phyloP scores from a whole-genome alignment of 2,113 vertebrate genomes.

The Sarotherodon lohbergeri region DNA sequence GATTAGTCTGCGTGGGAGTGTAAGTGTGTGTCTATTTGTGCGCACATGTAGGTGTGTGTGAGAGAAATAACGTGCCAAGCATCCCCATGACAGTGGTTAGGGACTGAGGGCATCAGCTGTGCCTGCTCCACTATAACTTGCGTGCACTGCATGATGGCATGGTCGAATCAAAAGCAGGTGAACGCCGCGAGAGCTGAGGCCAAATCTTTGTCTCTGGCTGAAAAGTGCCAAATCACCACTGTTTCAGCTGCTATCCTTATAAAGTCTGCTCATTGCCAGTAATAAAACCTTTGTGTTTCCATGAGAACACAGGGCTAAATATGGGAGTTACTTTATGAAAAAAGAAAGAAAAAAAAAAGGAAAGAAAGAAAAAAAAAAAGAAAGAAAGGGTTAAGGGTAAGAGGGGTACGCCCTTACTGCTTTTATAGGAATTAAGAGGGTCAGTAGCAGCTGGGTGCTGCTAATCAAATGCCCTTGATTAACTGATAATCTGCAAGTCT shows the following conservation, averaged over 20 bases:
- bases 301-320: not conserved
- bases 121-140: constrained; percentile 6
- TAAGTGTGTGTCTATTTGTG: not conserved
- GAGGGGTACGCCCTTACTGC: not conserved
- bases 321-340: not conserved
- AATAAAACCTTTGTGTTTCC: not conserved
- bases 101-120: constrained; percentile 36
- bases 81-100: constrained; percentile 21
- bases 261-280: not conserved
- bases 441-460: not conserved
- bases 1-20: constrained; percentile 12
- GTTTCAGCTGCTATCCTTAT: not conserved
- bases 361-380: not conserved
- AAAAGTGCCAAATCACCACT: not conserved
- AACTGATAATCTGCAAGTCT: not conserved
- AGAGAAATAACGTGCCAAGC: constrained; percentile 5
- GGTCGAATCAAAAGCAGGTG: constrained; percentile 24
- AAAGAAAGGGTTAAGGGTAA: not conserved
- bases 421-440: not conserved
- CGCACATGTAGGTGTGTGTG: not conserved
- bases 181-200: not conserved
- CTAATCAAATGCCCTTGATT: not conserved
- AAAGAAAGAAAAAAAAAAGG: accelerated
- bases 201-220: not conserved
- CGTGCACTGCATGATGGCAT: not conserved